Evolutionary conservation across 2,888 invertebrate genomes (phyloP).

Genomic region (Acrobasis consociella): DNA sequence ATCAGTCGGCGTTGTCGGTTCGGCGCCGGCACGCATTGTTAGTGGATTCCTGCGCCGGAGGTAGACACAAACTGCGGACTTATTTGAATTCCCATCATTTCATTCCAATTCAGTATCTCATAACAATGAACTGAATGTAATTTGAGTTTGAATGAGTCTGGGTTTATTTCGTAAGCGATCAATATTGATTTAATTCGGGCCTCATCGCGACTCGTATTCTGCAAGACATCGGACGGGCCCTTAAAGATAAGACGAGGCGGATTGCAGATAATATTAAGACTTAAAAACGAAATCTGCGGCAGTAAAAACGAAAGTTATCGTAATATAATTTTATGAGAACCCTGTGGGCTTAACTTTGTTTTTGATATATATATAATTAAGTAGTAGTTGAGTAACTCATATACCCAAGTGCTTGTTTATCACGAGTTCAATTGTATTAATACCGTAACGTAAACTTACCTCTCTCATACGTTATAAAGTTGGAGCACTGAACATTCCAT

Average conservation of each 20-base stretch:
- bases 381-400: no score
- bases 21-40: constrained; percentile 56
- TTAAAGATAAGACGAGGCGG: constrained; percentile 4
- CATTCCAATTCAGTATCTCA: constrained; percentile 58
- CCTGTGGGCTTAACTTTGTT: background rate
- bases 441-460: background rate
- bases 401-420: no score
- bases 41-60: constrained; percentile 60
- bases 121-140: constrained; percentile 58
- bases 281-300: constrained; percentile 4
- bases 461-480: background rate
- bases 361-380: background rate
- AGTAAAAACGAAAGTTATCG: background rate
- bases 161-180: constrained; percentile 34
- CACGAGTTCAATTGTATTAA: no score
- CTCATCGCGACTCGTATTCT: constrained; percentile 11
- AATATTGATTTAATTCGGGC: constrained; percentile 27
- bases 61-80: constrained; percentile 67
- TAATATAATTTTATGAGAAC: background rate
- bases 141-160: constrained; percentile 46
- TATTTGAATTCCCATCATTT: constrained; percentile 71
- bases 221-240: constrained; percentile 3
- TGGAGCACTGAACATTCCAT: background rate
- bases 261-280: constrained; percentile 5
- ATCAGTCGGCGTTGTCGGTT: constrained; percentile 40